Evolutionary conservation across 1,140 invertebrate genomes (phyloP).

Genomic region (Rhynchophorus ferrugineus): DNA sequence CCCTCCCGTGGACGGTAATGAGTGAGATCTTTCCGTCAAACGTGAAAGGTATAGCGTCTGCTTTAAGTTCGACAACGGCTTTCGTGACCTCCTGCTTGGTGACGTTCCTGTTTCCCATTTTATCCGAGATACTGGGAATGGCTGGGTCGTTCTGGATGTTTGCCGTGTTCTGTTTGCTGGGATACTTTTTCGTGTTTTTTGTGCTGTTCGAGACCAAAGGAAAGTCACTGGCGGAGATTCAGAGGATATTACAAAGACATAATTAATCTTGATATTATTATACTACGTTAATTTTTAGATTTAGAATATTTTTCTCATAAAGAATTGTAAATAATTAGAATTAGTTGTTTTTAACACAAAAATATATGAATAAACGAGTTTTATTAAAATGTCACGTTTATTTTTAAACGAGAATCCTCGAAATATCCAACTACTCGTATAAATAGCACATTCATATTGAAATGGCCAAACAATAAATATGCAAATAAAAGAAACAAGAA

Average conservation of each 20-base stretch:
- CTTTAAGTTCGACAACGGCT: conserved; percentile 63
- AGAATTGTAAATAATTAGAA: no score
- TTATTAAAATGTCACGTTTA: no score
- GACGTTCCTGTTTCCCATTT: conserved; percentile 60
- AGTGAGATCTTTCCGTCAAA: conserved; percentile 72
- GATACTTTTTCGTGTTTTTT: conserved; percentile 48
- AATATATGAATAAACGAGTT: no score
- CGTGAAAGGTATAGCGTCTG: conserved; percentile 64
- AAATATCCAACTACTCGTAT: no score
- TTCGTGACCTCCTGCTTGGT: conserved; percentile 73
- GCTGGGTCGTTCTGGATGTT: conserved; percentile 76
- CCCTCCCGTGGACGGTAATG: conserved; percentile 76
- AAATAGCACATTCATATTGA: no score
- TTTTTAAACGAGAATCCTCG: no score
- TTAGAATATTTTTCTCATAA: not conserved
- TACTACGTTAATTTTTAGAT: no score
- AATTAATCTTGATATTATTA: not conserved
- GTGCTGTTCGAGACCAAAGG: conserved; percentile 76
- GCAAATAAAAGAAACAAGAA: no score
- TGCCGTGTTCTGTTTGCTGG: conserved; percentile 44
- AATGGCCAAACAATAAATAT: no score
- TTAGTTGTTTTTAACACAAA: no score
- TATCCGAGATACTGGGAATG: conserved; percentile 53
- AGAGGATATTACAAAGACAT: conserved; percentile 18
- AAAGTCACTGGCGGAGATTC: conserved; percentile 55